A percentile compares a stretch with the other conserved stretches of the same genome.
phyloP scores from a whole-genome alignment of 2,888 invertebrate genomes.

The Cartodere bifasciata region DNA sequence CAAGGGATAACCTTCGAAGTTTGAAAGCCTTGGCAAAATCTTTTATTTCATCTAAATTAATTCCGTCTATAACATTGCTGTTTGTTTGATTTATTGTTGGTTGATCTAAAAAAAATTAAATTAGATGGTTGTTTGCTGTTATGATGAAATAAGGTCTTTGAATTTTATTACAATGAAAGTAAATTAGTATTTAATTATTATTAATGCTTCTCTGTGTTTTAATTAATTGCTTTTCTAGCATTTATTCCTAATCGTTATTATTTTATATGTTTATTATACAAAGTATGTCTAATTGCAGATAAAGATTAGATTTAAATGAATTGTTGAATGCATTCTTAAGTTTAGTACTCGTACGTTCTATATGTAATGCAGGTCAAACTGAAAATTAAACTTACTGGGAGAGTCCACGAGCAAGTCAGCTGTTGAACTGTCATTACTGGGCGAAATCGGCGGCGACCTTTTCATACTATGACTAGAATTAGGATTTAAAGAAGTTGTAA shows the following conservation, averaged over 20 bases:
- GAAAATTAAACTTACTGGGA: constrained; percentile 56
- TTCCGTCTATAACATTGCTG: constrained; percentile 90
- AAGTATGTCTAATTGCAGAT: too few relatives aligned
- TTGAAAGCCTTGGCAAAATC: constrained; percentile 98
- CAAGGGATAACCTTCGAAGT: constrained; percentile 80
- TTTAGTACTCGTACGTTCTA: too few relatives aligned
- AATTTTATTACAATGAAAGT: not conserved
- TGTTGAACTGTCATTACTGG: constrained; percentile 52
- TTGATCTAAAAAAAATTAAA: constrained; percentile 53
- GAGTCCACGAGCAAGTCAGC: constrained; percentile 68
- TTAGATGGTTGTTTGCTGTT: constrained; percentile 1
- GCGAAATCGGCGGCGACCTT: constrained; percentile 51
- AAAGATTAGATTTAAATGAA: not conserved
- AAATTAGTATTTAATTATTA: not conserved
- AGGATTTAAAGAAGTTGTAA: constrained; percentile 61
- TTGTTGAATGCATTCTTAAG: not conserved
- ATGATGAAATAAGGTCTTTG: not conserved
- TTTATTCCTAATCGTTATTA: not conserved
- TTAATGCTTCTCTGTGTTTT: not conserved
- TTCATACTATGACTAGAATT: constrained; percentile 39
- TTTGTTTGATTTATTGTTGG: constrained; percentile 89
- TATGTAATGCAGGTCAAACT: not conserved
- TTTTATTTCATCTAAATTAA: constrained; percentile 94
- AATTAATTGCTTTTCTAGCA: not conserved
- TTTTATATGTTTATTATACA: too few relatives aligned